Evolutionary conservation across 2,888 invertebrate genomes (phyloP).

Genomic region (Muscina levida): DNA sequence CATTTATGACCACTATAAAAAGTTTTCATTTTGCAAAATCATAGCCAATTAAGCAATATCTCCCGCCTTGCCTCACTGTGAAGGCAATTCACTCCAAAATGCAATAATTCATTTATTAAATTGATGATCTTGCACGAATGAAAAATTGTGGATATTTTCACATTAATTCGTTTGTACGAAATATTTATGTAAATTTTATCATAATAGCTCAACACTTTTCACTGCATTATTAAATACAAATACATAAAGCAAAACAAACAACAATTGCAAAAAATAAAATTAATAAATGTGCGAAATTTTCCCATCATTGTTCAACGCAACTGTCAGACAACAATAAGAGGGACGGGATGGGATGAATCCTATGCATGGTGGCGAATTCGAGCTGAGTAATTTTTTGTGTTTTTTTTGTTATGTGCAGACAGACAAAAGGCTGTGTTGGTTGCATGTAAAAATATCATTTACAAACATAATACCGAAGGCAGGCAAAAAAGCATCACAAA

Average conservation of each 20-base stretch:
- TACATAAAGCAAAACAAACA: constrained; percentile 34
- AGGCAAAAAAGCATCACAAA: background rate
- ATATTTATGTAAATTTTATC: constrained; percentile 44
- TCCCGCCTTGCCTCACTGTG: too few relatives aligned
- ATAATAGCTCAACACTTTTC: constrained; percentile 54
- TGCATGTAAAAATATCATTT: constrained; percentile 58
- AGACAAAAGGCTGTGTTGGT: constrained; percentile 18
- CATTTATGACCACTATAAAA: too few relatives aligned
- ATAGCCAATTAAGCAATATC: too few relatives aligned
- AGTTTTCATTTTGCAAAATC: too few relatives aligned
- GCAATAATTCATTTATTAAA: too few relatives aligned
- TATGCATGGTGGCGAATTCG: constrained; percentile 31
- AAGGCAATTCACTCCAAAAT: too few relatives aligned
- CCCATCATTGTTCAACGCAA: constrained; percentile 50
- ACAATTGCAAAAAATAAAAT: constrained; percentile 21
- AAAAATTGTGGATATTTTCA: background rate
- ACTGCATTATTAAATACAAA: constrained; percentile 38
- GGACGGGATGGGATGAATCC: constrained; percentile 9
- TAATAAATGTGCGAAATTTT: constrained; percentile 65
- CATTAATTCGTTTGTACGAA: background rate
- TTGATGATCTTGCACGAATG: too few relatives aligned
- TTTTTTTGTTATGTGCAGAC: constrained; percentile 2
- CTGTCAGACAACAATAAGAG: constrained; percentile 54
- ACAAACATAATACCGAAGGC: constrained; percentile 26
- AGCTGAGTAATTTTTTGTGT: constrained; percentile 25